Base-by-base conservation (phyloP, 2,888 invertebrate genomes). In the Drosophila nr. perissopoda region DNA sequence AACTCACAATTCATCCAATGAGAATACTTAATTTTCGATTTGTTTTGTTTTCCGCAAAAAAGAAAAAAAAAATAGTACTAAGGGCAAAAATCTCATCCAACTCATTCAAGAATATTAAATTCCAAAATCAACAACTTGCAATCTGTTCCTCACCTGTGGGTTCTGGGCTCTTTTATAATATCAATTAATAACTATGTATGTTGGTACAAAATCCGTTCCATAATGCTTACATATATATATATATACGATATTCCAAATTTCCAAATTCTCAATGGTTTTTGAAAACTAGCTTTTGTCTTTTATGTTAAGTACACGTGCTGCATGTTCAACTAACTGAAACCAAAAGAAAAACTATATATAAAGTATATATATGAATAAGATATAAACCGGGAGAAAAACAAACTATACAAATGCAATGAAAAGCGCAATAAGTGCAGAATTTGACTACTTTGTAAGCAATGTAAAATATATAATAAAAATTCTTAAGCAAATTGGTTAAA, bases 241-340 rank as follows among this genome's bases (percentile, higher is more conserved):
- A 40, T 49, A 64, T 52, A 40, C 21, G 29, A 51, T 38, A n/a
- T 21, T 13, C 16, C 38, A 60, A 60, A 45, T 25, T 60, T 31
- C 13, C 7, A 52, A 64, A 51, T 48, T 51, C 42, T 40, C 40
- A 36, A 70, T 57, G 62, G 71, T 56, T 62, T 70, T 52, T 45
- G 7, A 58, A 56, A 27, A 53, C 45, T 51, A 69, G 64, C 67
- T 78, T 79, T 57, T 67, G 42, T 63, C 53, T 49, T 80, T 64
- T 77, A 65, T 79, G 81, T 77, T 76, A 66, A 75, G 69, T 70
- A 71, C 71, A 76, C 76, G 69, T 74, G 74, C 64, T 81, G 78
- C 78, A 79, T 79, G 78, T 69, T 21, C 33, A 78, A 77, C 81
- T 78, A 80, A 75, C 73, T 51, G 29, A 49, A 42, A 56, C 21